Base-by-base conservation (phyloP, 2,888 invertebrate genomes). In the Leucophora obtusa region DNA sequence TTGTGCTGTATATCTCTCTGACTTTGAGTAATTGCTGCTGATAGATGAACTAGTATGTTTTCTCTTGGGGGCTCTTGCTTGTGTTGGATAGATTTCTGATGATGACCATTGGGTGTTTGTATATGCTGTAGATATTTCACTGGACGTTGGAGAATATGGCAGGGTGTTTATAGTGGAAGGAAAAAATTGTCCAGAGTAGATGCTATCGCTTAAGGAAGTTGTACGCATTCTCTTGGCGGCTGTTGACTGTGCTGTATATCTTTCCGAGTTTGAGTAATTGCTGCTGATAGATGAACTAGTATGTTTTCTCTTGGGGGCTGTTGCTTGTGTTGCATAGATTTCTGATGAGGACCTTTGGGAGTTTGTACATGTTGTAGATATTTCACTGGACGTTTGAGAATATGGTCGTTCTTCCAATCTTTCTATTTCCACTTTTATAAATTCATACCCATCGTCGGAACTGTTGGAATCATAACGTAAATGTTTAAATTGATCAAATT, bases 401-500 rank as follows among this genome's bases (percentile, higher is more conserved):
- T 66, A 24, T 15, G 54, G 38, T 53, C 38, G 17, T 33, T 62
- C 62, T 17, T 17, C 18, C 8, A 28, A 8, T 33, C 51, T 62
- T 21, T 71, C 79, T 10, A 43, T 21, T 43, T 82, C 83, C 14
- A 72, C 38, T 14, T 69, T 24, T 10, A 74, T 35, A 15, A 14
- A 59, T 2, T 53, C 72, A 60, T 43, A 18, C 9, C 11, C 59
- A 7, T 14, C 59, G 9, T 17, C 7, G 28, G 79, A 79, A 33
- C 56, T 58, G 24, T 1, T 56, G 21, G 74, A 74, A 21, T 78
- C 66, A 2, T 21, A n/a, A 17, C 77, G 69, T 9, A 43, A 5
- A 33, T 74, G 77, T 56, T 83, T 83, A 28, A 56, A 62, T 8
- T 83, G 54, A 71, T 86, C 87, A 66, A 88, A 88, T 77, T 88